These are phyloP conservation scores for Parnassius mnemosyne DNA, from an alignment of 2,888 invertebrate species.

Conservation along the genomic window DNA sequence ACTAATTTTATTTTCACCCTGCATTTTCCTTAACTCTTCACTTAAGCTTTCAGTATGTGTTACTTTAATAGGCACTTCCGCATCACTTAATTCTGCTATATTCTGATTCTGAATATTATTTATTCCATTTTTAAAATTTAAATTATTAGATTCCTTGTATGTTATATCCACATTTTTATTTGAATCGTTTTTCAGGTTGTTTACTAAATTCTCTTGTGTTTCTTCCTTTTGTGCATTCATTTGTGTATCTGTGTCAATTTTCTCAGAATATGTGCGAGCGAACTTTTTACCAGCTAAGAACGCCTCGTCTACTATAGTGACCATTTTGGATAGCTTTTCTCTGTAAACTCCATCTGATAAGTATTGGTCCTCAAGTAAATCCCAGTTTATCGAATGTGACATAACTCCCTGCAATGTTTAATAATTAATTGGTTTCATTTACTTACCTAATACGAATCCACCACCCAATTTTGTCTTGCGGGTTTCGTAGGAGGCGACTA, in stretches of 20 bases:
- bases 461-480: too few relatives aligned
- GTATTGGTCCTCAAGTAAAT: conserved; percentile 93
- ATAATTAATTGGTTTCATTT: background rate
- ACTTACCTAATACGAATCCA: too few relatives aligned
- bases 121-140: conserved; percentile 35
- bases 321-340: conserved; percentile 92
- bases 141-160: conserved; percentile 43
- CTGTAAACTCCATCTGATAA: conserved; percentile 88
- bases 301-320: conserved; percentile 88
- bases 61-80: conserved; percentile 41
- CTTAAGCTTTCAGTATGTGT: conserved; percentile 45
- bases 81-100: conserved; percentile 38
- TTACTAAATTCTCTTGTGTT: conserved; percentile 28
- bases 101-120: conserved; percentile 42
- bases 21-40: conserved; percentile 52
- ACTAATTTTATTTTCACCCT: conserved; percentile 66
- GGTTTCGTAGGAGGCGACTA: too few relatives aligned
- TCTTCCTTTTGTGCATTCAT: conserved; percentile 32
- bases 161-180: conserved; percentile 53
- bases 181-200: conserved; percentile 29
- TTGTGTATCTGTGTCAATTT: conserved; percentile 35
- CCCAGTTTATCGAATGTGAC: conserved; percentile 97
- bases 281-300: conserved; percentile 88
- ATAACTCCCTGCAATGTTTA: conserved; percentile 90
- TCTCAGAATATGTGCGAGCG: conserved; percentile 81